Conservation (phyloP, 2,113 vertebrate species). For the Heloderma charlesbogerti region DNA sequence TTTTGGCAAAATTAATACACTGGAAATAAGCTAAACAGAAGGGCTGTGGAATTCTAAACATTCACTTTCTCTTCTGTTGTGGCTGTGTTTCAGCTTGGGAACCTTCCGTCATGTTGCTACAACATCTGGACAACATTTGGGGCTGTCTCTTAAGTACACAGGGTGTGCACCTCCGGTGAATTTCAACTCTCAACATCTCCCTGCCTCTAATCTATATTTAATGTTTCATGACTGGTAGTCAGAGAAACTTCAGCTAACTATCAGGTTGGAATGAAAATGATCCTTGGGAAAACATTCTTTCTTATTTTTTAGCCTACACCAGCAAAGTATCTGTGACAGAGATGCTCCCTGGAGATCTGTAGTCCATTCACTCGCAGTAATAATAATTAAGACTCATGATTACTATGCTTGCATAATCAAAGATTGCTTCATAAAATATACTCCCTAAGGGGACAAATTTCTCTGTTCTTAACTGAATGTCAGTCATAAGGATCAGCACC, state of each 20-base stretch:
- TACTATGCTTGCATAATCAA: conserved; percentile 85
- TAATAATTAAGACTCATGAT: conserved; percentile 87
- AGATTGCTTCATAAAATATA: conserved; percentile 80
- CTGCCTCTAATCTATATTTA: conserved; percentile 87
- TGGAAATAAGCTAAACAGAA: conserved; percentile 79
- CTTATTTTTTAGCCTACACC: conserved; percentile 63
- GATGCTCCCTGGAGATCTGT: conserved; percentile 76
- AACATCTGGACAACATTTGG: conserved; percentile 84
- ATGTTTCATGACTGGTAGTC: conserved; percentile 85
- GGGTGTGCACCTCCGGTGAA: conserved; percentile 79
- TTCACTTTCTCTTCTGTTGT: conserved; percentile 74
- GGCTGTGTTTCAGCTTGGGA: conserved; percentile 76
- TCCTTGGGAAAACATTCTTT: conserved; percentile 78
- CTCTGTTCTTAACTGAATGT: conserved; percentile 78
- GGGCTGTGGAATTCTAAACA: conserved; percentile 77
- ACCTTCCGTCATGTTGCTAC: conserved; percentile 72
- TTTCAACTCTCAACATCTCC: conserved; percentile 85
- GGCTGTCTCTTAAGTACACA: conserved; percentile 79
- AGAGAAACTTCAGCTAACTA: conserved; percentile 83
- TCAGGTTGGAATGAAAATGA: conserved; percentile 85
- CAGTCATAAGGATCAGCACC: conserved; percentile 80
- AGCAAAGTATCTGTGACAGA: conserved; percentile 79
- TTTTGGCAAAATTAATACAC: conserved; percentile 75
- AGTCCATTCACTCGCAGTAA: conserved; percentile 81
- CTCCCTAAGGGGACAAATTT: conserved; percentile 70